phyloP scores from a whole-genome alignment of 2,113 vertebrate genomes.

The Penelope pileata region DNA sequence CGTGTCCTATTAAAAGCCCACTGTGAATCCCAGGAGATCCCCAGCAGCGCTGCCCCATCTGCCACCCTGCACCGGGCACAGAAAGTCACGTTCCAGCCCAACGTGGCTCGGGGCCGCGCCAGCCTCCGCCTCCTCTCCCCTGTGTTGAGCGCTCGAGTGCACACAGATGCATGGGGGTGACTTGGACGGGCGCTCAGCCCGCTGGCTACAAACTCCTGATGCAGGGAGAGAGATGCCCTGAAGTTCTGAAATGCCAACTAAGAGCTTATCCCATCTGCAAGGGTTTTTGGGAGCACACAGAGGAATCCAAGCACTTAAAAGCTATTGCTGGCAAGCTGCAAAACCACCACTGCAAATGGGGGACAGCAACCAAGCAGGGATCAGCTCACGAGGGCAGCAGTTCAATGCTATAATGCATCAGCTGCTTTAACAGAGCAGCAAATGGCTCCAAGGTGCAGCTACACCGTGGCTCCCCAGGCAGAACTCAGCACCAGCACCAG shows the following conservation, averaged over 20 bases:
- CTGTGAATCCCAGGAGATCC: constrained; percentile 3
- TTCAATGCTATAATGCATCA: neutral
- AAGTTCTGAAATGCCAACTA: neutral
- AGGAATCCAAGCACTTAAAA: neutral
- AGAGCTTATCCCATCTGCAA: neutral
- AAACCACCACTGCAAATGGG: accelerated
- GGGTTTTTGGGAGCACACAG: neutral
- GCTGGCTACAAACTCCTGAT: accelerated
- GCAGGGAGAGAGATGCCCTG: neutral
- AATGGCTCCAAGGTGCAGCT: neutral
- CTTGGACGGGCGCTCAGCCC: neutral
- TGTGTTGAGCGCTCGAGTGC: accelerated
- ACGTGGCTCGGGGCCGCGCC: neutral
- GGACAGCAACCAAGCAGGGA: neutral
- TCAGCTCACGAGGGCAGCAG: neutral
- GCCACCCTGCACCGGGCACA: neutral
- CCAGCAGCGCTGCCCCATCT: neutral
- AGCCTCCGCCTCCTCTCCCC: neutral
- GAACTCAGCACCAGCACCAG: neutral
- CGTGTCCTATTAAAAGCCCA: neutral
- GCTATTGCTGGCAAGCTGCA: neutral
- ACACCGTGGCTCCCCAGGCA: neutral
- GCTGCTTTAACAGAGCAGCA: neutral
- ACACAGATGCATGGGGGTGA: neutral
- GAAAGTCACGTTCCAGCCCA: constrained; percentile 1